Percentiles rank a stretch among this genome's conserved stretches.
phyloP scores from a whole-genome alignment of 2,888 invertebrate species.

The Cephalotes varians region DNA sequence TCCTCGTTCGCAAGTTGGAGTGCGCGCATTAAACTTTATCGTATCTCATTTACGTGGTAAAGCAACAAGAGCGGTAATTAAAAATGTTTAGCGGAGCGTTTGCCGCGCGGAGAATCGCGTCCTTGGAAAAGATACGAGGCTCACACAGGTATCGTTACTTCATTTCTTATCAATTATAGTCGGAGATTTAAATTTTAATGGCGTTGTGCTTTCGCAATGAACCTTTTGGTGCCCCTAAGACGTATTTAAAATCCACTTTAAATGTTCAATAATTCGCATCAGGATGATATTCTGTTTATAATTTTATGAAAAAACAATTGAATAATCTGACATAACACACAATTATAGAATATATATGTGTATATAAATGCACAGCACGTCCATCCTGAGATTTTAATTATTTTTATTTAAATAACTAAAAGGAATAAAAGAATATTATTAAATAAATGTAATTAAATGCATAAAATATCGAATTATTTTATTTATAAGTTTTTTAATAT shows the following conservation, averaged over 20 bases:
- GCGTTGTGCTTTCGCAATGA: not conserved
- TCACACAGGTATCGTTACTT: constrained; percentile 3
- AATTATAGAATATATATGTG: not conserved
- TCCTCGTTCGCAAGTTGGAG: not conserved
- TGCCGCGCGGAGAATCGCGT: not conserved
- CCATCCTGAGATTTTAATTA: not conserved
- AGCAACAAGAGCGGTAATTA: not conserved
- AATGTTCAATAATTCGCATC: not conserved
- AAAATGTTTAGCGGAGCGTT: not conserved
- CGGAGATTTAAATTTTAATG: not conserved
- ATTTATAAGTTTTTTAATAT: not conserved
- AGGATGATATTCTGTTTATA: not conserved
- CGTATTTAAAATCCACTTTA: not conserved
- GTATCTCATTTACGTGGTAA: not conserved
- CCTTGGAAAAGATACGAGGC: not conserved
- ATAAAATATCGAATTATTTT: constrained; percentile 3
- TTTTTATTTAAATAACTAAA: not conserved
- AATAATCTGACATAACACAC: not conserved
- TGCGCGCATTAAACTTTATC: not conserved
- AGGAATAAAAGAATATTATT: not conserved
- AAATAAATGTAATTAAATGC: constrained; percentile 1
- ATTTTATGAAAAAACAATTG: not conserved
- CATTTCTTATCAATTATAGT: not conserved
- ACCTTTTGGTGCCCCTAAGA: not conserved
- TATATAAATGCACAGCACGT: not conserved